Conservation (phyloP, 2,113 vertebrate species). For the Reinhardtius hippoglossoides region DNA sequence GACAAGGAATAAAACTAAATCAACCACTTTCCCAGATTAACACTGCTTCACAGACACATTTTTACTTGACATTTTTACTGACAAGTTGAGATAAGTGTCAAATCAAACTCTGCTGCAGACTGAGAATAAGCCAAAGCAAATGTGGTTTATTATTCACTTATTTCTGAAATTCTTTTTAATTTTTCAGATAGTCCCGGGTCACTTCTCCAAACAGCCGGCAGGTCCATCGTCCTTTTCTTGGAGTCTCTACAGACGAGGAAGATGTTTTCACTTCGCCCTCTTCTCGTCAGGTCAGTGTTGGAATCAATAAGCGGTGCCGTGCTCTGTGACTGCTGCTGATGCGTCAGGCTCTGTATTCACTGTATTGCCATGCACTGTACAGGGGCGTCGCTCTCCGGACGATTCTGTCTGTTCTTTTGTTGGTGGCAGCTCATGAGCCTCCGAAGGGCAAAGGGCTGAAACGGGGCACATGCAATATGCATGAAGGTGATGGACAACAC, state of each 20-base stretch:
- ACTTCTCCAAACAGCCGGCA: neutral
- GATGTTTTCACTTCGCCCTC: slow-evolving; percentile 11
- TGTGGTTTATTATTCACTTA: neutral
- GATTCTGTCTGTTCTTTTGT: slow-evolving; percentile 54
- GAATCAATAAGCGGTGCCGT: slow-evolving; percentile 13
- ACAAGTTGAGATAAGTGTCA: too few species aligned
- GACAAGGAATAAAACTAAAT: too few species aligned
- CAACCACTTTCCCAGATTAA: too few species aligned
- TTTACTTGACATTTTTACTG: neutral
- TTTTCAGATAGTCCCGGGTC: neutral
- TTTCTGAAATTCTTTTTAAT: neutral
- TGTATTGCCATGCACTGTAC: slow-evolving; percentile 34
- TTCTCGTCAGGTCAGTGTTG: neutral
- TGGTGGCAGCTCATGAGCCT: slow-evolving; percentile 28
- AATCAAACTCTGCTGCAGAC: neutral
- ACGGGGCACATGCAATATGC: slow-evolving; percentile 67
- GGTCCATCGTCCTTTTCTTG: neutral
- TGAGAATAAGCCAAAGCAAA: neutral
- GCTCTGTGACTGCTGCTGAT: neutral
- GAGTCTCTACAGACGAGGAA: slow-evolving; percentile 35
- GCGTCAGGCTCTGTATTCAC: slow-evolving; percentile 20
- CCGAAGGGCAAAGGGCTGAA: slow-evolving; percentile 45
- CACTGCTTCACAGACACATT: too few species aligned
- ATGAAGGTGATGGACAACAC: slow-evolving; percentile 60
- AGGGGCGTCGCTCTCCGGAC: slow-evolving; percentile 23